These are phyloP conservation scores for Rhagium mordax DNA, from an alignment of 2,888 invertebrate genomes.

Conservation along the genomic window DNA sequence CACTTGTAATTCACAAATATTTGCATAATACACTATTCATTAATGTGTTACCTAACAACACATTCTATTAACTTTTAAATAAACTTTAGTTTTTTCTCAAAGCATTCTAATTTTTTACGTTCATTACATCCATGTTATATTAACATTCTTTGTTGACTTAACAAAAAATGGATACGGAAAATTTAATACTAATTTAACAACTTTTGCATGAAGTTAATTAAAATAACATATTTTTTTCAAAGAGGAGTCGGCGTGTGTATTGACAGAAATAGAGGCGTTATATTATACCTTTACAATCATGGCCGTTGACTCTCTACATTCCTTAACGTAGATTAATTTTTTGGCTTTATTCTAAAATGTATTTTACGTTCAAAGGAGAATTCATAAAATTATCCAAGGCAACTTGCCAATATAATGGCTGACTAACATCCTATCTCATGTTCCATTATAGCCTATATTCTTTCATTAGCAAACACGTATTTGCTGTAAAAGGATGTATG, in stretches of 20 bases:
- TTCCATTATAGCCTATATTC: too few relatives aligned
- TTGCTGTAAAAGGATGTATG: too few relatives aligned
- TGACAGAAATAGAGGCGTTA: too few relatives aligned
- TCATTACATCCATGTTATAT: neutral
- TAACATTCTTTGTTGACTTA: neutral
- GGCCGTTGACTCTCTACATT: neutral
- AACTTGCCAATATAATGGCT: too few relatives aligned
- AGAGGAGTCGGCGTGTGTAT: neutral
- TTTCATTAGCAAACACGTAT: too few relatives aligned
- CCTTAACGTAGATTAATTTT: neutral
- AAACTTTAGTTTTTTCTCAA: neutral
- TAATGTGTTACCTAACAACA: neutral
- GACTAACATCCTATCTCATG: too few relatives aligned
- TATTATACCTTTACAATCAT: neutral
- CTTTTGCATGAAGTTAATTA: neutral
- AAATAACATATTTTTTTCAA: neutral
- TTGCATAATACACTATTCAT: too few relatives aligned
- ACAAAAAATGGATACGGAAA: too few relatives aligned
- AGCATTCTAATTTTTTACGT: neutral
- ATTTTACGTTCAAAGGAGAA: neutral
- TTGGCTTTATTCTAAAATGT: neutral
- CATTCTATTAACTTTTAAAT: neutral
- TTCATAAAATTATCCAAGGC: too few relatives aligned
- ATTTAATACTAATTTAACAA: neutral
- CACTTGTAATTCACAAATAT: too few relatives aligned